Percentiles rank a stretch among this genome's conserved stretches.
phyloP scores from a whole-genome alignment of 2,888 invertebrate genomes.

The Schizaphis graminum region DNA sequence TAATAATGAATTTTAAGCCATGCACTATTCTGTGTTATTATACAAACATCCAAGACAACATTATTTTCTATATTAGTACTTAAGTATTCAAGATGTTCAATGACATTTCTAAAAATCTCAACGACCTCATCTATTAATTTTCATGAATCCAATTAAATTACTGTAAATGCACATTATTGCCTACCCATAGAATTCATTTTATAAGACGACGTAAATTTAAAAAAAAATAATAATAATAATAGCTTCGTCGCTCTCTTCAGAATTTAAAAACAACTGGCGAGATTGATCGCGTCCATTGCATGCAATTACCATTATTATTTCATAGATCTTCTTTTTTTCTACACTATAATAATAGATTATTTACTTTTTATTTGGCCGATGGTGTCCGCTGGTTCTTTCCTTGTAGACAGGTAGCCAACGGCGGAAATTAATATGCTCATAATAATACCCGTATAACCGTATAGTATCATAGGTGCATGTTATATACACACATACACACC shows the following conservation, averaged over 20 bases:
- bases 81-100: background rate
- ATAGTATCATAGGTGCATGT: conserved; percentile 11
- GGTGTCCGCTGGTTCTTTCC: conserved; percentile 1
- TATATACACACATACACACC: background rate
- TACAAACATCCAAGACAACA: background rate
- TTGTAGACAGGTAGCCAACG: conserved; percentile 44
- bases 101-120: background rate
- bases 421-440: conserved; percentile 24
- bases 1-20: background rate
- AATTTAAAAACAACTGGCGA: background rate
- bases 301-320: conserved; percentile 35
- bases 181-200: background rate
- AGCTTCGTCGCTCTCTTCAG: background rate
- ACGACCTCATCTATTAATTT: background rate
- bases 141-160: background rate
- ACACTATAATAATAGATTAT: conserved; percentile 25
- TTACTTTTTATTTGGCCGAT: conserved; percentile 1
- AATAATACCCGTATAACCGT: conserved; percentile 41
- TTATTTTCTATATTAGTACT: background rate
- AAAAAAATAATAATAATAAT: background rate
- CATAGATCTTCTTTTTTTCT: background rate
- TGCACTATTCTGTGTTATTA: background rate
- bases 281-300: background rate
- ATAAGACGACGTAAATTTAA: background rate
- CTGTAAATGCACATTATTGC: background rate